Percentiles rank a stretch among this genome's conserved stretches.
Evolutionary conservation across 2,888 invertebrate species (phyloP).

Genomic region (Epistrophella euchroma): DNA sequence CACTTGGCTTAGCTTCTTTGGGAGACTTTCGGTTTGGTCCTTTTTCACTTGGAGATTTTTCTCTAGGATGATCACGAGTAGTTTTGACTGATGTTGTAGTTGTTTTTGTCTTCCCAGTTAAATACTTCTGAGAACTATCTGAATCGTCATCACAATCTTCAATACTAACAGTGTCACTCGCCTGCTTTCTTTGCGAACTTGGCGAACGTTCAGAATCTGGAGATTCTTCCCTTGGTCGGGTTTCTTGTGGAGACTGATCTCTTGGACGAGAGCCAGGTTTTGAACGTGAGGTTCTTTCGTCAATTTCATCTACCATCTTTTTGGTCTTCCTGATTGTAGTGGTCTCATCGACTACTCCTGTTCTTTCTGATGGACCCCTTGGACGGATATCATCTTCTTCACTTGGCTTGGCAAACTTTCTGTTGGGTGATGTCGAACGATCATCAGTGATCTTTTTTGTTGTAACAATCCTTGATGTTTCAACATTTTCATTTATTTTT

Average conservation of each 20-base stretch:
- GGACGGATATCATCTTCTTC: background rate
- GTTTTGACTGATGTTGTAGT: constrained; percentile 30
- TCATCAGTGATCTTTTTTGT: constrained; percentile 6
- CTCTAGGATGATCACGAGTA: constrained; percentile 11
- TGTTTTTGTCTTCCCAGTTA: constrained; percentile 60
- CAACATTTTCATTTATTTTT: background rate
- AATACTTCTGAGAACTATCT: constrained; percentile 73
- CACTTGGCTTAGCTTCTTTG: background rate
- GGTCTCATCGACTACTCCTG: background rate
- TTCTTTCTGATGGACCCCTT: background rate
- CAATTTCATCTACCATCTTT: background rate
- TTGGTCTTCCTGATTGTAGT: background rate
- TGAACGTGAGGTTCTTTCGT: background rate
- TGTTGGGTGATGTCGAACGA: constrained; percentile 18
- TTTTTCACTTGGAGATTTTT: constrained; percentile 42
- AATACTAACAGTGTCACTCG: constrained; percentile 78
- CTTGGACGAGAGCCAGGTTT: background rate
- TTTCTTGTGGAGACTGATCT: constrained; percentile 9
- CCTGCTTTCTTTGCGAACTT: constrained; percentile 27
- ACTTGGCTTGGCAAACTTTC: constrained; percentile 25
- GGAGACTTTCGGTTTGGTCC: constrained; percentile 2
- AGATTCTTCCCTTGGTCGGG: background rate
- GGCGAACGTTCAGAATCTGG: background rate
- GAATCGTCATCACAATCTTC: constrained; percentile 82
- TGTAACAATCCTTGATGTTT: constrained; percentile 10